Conservation (phyloP, 2,113 vertebrate species). For the Labrus mixtus region DNA sequence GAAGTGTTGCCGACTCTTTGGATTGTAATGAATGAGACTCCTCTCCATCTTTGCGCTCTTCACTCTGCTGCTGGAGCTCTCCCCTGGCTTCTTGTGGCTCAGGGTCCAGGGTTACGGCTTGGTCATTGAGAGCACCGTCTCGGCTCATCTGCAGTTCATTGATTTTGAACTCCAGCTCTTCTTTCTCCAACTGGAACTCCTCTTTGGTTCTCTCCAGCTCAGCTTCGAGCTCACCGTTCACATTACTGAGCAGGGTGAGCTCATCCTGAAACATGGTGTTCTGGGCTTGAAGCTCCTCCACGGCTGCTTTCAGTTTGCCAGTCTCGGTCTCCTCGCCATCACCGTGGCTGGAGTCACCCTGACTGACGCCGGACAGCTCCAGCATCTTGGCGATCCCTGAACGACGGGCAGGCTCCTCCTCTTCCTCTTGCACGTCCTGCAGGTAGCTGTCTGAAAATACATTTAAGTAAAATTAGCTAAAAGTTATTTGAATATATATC, state of each 20-base stretch:
- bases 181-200: conserved; percentile 92
- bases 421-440: conserved; percentile 82
- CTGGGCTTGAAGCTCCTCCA: conserved; percentile 90
- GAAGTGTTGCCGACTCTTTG: conserved; percentile 61
- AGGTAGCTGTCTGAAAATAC: conserved; percentile 79
- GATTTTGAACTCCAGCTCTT: conserved; percentile 97
- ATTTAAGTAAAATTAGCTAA: neutral
- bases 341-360: conserved; percentile 31
- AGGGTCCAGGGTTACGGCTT: conserved; percentile 58
- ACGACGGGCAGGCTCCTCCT: conserved; percentile 72
- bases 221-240: conserved; percentile 91
- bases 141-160: conserved; percentile 92
- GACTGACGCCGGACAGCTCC: conserved; percentile 67
- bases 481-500: neutral
- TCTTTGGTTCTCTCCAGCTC: conserved; percentile 88
- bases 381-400: conserved; percentile 79
- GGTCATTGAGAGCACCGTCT: conserved; percentile 84
- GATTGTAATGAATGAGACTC: conserved; percentile 70
- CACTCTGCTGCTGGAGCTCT: conserved; percentile 78
- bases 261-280: conserved; percentile 94
- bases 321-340: conserved; percentile 75
- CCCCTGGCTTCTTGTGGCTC: conserved; percentile 75
- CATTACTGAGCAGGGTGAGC: conserved; percentile 91
- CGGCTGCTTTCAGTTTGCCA: conserved; percentile 74
- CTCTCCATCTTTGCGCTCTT: conserved; percentile 77